Evolutionary conservation across 2,888 invertebrate species (phyloP), one percentile per base, ranked within the genome.

Genomic region (Pterostichus niger): DNA sequence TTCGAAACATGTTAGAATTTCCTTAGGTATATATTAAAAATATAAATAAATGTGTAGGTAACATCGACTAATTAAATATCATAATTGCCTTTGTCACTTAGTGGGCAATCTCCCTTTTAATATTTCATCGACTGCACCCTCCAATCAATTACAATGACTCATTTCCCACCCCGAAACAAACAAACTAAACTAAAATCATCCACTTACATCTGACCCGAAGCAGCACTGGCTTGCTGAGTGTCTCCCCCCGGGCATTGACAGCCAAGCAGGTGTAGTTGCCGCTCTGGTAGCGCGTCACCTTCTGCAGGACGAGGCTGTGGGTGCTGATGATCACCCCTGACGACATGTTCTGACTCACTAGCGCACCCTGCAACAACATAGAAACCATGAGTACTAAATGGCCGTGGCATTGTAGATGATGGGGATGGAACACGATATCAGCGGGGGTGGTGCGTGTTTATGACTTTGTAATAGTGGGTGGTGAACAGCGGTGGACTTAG

Each of bases 271-370:
- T 95, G 90, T 97, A 97, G 87, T 94, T 94, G 5, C 97, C 97
- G 84, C 95, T 95, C 87, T 96, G 95, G 87, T 94, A 94, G 82
- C 96, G 93, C 44, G 94, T 94, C 87, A 97, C 96, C 86, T 94
- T 94, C 90, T 97, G 97, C 81, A 97, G 93, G 80, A 97, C 97
- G 86, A 97, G 91, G 83, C 96, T 96, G 90, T 96, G 95, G 84
- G 96, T 96, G 90, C 96, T 97, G 88, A 97, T 94, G 87, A 97
- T 96, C 85, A 97, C 93, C 82, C 97, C 96, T 81, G 95, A 94
- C 56, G 96, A 94, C 89, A 95, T 93, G 89, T 97, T 97, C 90
- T 97, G 96, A 85, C 93, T 93, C 83, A 97, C 94, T 86, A 93
- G 91, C 84, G 92, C 92, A 52, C 95, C 95, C 96, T 97, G 90